A percentile compares a stretch with the other conserved stretches of the same genome.
phyloP scores from a whole-genome alignment of 2,888 invertebrate genomes.

The Gari tellinella region DNA sequence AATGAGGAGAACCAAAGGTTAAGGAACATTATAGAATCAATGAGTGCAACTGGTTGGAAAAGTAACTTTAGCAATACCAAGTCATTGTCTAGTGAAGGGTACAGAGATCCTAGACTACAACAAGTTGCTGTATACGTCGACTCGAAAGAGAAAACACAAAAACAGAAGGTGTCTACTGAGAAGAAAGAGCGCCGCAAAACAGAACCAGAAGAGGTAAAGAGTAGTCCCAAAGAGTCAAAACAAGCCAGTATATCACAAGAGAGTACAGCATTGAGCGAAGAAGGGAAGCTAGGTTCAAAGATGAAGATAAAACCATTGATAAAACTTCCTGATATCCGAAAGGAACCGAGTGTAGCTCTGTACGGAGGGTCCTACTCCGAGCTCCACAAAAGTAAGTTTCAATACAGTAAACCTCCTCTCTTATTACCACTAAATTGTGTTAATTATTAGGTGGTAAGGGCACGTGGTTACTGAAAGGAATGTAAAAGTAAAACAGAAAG shows the following conservation, averaged over 20 bases:
- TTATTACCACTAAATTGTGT: no score
- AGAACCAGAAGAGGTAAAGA: neutral
- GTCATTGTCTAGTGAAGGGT: constrained; percentile 14
- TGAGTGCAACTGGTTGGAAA: constrained; percentile 38
- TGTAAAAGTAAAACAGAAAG: no score
- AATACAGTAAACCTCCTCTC: neutral
- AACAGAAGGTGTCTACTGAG: constrained; percentile 13
- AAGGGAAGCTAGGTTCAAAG: constrained; percentile 8
- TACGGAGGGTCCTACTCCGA: constrained; percentile 35
- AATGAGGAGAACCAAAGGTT: constrained; percentile 55
- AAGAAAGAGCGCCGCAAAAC: neutral
- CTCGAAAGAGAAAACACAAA: constrained; percentile 6
- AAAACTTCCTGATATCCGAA: constrained; percentile 43
- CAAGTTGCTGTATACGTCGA: constrained; percentile 32
- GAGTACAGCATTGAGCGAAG: constrained; percentile 9
- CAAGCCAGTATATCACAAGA: constrained; percentile 13
- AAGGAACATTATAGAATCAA: constrained; percentile 35
- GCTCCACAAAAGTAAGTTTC: constrained; percentile 41
- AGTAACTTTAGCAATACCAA: constrained; percentile 42
- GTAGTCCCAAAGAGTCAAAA: neutral
- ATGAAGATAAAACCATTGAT: constrained; percentile 52
- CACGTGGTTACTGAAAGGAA: no score
- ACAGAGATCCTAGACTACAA: constrained; percentile 6
- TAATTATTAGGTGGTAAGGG: no score
- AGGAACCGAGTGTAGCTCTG: constrained; percentile 28